Conservation (phyloP, 2,888 invertebrate species). For the Drosophila nr. fundita region DNA sequence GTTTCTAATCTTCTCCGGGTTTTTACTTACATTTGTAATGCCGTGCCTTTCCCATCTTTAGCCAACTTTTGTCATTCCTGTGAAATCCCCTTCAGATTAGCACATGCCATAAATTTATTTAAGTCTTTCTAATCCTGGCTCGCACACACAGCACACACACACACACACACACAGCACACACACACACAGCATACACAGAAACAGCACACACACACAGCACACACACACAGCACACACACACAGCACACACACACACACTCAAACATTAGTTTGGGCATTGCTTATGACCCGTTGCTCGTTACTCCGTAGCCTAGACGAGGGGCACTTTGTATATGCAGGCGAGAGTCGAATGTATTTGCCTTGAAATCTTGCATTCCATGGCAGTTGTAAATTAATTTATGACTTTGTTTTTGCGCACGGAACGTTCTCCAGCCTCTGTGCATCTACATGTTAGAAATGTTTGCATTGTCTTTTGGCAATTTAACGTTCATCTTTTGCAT, state of each 20-base stretch:
- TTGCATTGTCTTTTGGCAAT: constrained; percentile 55
- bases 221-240: constrained; percentile 21
- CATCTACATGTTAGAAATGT: constrained; percentile 28
- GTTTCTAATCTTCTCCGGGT: constrained; percentile 12
- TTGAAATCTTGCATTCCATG: constrained; percentile 64
- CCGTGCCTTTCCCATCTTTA: constrained; percentile 14
- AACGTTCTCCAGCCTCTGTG: constrained; percentile 29
- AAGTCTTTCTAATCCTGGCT: constrained; percentile 64
- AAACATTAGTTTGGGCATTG: constrained; percentile 46
- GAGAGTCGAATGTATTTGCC: constrained; percentile 26
- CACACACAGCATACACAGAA: constrained; percentile 28
- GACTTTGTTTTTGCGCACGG: constrained; percentile 51
- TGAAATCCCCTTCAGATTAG: constrained; percentile 60
- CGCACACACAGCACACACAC: constrained; percentile 21
- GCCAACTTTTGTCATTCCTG: constrained; percentile 32
- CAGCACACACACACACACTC: constrained; percentile 26
- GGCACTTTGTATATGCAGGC: constrained; percentile 20
- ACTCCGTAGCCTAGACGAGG: not conserved
- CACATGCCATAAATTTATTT: constrained; percentile 76
- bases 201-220: constrained; percentile 28
- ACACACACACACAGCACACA: constrained; percentile 17
- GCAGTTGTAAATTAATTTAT: constrained; percentile 74
- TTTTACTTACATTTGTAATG: constrained; percentile 26
- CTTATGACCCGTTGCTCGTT: constrained; percentile 19
- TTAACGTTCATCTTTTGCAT: constrained; percentile 37